These are phyloP conservation scores for Frieseomelitta varia DNA, from an alignment of 1,140 invertebrate species.

Conservation along the genomic window DNA sequence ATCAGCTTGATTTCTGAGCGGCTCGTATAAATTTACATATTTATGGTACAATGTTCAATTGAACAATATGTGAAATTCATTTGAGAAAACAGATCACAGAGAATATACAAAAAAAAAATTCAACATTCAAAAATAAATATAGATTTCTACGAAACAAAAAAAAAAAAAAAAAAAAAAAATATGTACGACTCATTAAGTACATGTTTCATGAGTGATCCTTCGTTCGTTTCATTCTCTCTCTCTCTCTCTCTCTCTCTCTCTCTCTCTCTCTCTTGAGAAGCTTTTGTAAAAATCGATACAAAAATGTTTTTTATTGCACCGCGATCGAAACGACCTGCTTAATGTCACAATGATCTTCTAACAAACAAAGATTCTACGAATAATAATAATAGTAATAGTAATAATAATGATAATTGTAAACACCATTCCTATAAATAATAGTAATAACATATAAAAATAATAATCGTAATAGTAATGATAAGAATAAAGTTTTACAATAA, in stretches of 20 bases:
- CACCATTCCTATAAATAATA: constrained; percentile 52
- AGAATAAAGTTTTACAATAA: constrained; percentile 54
- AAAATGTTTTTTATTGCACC: constrained; percentile 34
- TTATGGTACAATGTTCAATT: not conserved
- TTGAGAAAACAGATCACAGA: not conserved
- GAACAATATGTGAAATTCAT: not conserved
- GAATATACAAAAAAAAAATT: not conserved
- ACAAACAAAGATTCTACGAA: constrained; percentile 34
- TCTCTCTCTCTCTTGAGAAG: not conserved
- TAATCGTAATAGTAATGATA: constrained; percentile 63
- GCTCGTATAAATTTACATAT: not conserved
- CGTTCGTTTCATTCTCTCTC: constrained; percentile 8
- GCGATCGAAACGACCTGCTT: constrained; percentile 24
- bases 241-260: too few relatives aligned
- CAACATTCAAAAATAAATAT: not conserved
- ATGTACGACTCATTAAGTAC: constrained; percentile 41
- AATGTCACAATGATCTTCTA: constrained; percentile 29
- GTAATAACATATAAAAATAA: constrained; percentile 61
- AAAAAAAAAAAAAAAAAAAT: too few relatives aligned
- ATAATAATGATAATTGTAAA: constrained; percentile 49
- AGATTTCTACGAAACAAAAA: not conserved
- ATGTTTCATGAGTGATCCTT: constrained; percentile 39
- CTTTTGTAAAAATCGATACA: constrained; percentile 45
- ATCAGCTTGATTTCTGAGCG: not conserved
- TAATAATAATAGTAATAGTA: constrained; percentile 48